phyloP scores from a whole-genome alignment of 2,797 vertebrate species.

The Cyclopterus lumpus region DNA sequence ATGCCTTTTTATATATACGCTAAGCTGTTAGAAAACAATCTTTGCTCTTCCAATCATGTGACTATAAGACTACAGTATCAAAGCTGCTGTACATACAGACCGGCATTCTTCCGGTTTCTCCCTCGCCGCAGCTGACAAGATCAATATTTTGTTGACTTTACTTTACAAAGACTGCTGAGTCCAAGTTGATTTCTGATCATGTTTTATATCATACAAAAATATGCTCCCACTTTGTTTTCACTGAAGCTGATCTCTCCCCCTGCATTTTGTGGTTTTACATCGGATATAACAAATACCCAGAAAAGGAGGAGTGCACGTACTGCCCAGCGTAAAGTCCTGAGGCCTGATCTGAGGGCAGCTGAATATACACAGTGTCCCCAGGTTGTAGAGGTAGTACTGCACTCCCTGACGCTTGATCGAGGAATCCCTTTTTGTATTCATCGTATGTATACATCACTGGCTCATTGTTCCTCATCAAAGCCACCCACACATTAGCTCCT shows the following conservation, averaged over 20 bases:
- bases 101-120: conserved; percentile 21
- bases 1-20: conserved; percentile 21
- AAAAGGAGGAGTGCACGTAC: conserved; percentile 98
- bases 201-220: conserved; percentile 41
- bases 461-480: conserved; percentile 96
- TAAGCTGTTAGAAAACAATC: conserved; percentile 32
- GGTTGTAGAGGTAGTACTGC: conserved; percentile 92
- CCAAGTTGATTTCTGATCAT: conserved; percentile 32
- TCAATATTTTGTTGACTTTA: conserved; percentile 37
- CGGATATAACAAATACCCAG: conserved; percentile 98
- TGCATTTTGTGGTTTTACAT: conserved; percentile 85
- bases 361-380: conserved; percentile 94
- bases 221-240: conserved; percentile 22
- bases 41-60: conserved; percentile 24
- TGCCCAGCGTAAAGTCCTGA: conserved; percentile 97
- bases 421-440: conserved; percentile 96
- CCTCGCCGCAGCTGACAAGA: conserved; percentile 32
- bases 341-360: conserved; percentile 96
- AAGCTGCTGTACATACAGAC: conserved; percentile 40
- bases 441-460: conserved; percentile 98
- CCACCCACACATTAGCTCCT: conserved; percentile 97
- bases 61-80: conserved; percentile 31
- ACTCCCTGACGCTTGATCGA: conserved; percentile 98
- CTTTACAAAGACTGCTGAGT: conserved; percentile 31
- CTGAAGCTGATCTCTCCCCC: conserved; percentile 8